These are phyloP conservation scores for Cheilinus undulatus DNA, from an alignment of 2,113 vertebrate genomes.

Conservation along the genomic window DNA sequence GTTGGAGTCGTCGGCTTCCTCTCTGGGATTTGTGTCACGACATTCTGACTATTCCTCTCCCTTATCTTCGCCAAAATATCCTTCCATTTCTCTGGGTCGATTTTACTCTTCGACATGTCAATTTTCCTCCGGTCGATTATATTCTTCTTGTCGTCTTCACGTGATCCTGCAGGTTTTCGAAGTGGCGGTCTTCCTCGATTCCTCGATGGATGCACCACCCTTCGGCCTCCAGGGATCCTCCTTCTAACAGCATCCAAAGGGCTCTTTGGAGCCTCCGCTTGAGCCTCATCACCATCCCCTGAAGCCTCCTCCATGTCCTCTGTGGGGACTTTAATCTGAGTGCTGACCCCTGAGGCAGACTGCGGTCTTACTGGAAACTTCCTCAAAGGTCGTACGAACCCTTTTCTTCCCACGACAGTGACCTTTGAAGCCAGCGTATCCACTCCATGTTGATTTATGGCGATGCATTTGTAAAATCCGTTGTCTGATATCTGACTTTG, in stretches of 20 bases:
- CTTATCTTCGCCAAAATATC: conserved; percentile 92
- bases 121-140: conserved; percentile 84
- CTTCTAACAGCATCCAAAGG: conserved; percentile 21
- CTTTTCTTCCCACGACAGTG: conserved; percentile 75
- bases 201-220: conserved; percentile 63
- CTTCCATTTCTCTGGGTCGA: conserved; percentile 91
- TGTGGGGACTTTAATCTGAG: conserved; percentile 71
- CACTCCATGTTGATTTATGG: conserved; percentile 86
- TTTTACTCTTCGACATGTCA: conserved; percentile 87
- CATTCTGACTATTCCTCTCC: conserved; percentile 78
- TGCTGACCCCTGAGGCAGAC: conserved; percentile 75
- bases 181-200: conserved; percentile 65
- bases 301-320: conserved; percentile 85
- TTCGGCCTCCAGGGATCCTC: conserved; percentile 42
- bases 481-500: conserved; percentile 80
- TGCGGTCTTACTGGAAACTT: conserved; percentile 80
- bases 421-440: conserved; percentile 84
- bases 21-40: conserved; percentile 57
- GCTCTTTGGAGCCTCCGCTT: conserved; percentile 27
- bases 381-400: conserved; percentile 64
- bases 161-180: conserved; percentile 56
- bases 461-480: conserved; percentile 91
- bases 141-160: conserved; percentile 79
- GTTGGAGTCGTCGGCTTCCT: conserved; percentile 30
- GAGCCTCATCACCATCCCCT: conserved; percentile 62